These are phyloP conservation scores for Apostichopus leukothele DNA, from an alignment of 53 echinoderm and acorn worm species.

Conservation along the genomic window DNA sequence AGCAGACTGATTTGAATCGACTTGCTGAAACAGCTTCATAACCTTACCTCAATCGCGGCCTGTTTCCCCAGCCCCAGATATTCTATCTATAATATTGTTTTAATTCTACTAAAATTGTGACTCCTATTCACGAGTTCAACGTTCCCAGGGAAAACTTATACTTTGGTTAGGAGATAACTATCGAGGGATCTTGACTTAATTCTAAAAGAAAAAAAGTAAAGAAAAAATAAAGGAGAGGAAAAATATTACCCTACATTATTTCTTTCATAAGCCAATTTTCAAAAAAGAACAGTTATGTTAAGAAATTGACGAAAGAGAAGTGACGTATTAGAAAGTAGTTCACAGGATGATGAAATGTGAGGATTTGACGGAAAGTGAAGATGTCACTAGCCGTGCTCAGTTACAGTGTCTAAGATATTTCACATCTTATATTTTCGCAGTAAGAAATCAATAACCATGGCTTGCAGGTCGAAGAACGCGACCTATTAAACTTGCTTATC, in stretches of 20 bases:
- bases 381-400: neutral
- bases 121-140: neutral
- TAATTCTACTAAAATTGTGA: neutral
- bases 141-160: neutral
- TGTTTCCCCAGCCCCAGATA: conserved; percentile 2
- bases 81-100: neutral
- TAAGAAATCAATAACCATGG: neutral
- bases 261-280: neutral
- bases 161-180: neutral
- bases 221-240: neutral
- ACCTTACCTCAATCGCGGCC: neutral
- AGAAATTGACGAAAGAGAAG: neutral
- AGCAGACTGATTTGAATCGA: neutral
- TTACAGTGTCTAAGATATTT: neutral
- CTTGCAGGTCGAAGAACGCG: neutral
- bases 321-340: neutral
- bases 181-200: conserved; percentile 9
- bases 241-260: neutral
- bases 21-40: neutral
- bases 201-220: neutral
- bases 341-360: neutral
- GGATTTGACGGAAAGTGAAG: neutral
- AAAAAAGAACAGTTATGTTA: neutral
- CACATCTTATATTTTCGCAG: neutral
- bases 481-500: neutral